Percentiles rank a stretch among this genome's conserved stretches.
These are phyloP conservation scores for Berghia stephanieae DNA, from an alignment of 1,140 invertebrate species.

Conservation along the genomic window DNA sequence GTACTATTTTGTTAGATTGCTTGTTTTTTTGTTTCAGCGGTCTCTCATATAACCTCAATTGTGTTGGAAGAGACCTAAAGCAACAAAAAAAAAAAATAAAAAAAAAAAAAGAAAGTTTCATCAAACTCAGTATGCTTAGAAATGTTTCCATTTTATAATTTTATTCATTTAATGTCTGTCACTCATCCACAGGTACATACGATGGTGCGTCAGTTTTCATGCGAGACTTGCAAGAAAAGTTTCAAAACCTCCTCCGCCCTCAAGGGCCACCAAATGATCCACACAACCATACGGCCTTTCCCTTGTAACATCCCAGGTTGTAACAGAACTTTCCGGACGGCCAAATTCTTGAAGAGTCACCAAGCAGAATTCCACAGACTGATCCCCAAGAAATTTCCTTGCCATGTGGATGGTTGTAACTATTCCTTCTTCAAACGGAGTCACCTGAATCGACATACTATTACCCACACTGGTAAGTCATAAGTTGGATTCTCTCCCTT, in stretches of 20 bases:
- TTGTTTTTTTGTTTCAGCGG: too few relatives aligned
- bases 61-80: too few relatives aligned
- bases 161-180: too few relatives aligned
- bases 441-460: constrained; percentile 57
- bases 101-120: too few relatives aligned
- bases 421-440: constrained; percentile 59
- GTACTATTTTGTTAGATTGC: too few relatives aligned
- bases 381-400: constrained; percentile 54
- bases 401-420: constrained; percentile 51
- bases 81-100: too few relatives aligned
- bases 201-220: constrained; percentile 61
- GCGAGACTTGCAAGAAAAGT: constrained; percentile 65
- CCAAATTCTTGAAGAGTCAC: constrained; percentile 55
- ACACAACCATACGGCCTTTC: constrained; percentile 45
- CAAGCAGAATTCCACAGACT: constrained; percentile 53
- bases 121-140: too few relatives aligned
- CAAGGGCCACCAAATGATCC: constrained; percentile 46
- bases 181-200: constrained; percentile 31
- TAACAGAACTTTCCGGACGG: constrained; percentile 51
- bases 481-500: too few relatives aligned
- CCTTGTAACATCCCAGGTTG: constrained; percentile 56
- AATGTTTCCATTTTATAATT: too few relatives aligned
- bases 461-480: constrained; percentile 57
- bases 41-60: too few relatives aligned
- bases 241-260: constrained; percentile 60